Evolutionary conservation across 2,113 vertebrate species (phyloP).

Genomic region (Erinaceus europaeus): DNA sequence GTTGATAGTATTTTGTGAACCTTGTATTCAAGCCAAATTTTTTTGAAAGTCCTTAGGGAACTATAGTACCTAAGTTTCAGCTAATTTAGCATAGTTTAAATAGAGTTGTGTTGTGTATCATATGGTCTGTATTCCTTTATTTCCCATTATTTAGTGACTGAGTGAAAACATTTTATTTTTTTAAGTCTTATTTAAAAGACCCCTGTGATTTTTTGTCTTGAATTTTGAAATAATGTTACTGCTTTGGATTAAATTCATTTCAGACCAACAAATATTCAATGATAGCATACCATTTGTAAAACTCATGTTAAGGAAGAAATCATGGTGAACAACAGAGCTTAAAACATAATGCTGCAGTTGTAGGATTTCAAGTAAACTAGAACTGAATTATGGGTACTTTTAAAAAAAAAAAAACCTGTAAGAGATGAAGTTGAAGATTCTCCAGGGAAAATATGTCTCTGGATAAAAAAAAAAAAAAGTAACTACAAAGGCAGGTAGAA

Average conservation of each 20-base stretch:
- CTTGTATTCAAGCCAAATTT: slow-evolving; percentile 71
- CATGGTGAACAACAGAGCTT: not conserved
- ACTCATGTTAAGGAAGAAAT: not conserved
- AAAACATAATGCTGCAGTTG: not conserved
- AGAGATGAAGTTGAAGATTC: not conserved
- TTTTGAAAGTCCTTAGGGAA: slow-evolving; percentile 66
- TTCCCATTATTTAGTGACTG: slow-evolving; percentile 63
- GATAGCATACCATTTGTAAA: not conserved
- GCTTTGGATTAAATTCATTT: slow-evolving; percentile 30
- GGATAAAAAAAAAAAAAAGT: not conserved
- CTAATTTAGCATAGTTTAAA: slow-evolving; percentile 71
- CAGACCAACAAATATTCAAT: slow-evolving; percentile 18
- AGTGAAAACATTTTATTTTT: slow-evolving; percentile 27
- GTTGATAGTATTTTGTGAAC: slow-evolving; percentile 67
- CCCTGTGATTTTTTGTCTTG: slow-evolving; percentile 2
- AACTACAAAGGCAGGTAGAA: not conserved
- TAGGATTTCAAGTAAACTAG: not conserved
- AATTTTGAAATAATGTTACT: slow-evolving; percentile 1
- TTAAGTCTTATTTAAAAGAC: not conserved
- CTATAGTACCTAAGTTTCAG: slow-evolving; percentile 53
- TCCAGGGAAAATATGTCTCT: not conserved
- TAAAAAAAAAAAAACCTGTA: too few species aligned
- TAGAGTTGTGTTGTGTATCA: slow-evolving; percentile 6
- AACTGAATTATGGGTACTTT: not conserved
- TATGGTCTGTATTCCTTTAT: slow-evolving; percentile 64